A percentile compares a stretch with the other conserved stretches of the same genome.
These are phyloP conservation scores for Penaeus monodon DNA, from an alignment of 2,888 invertebrate species.

Conservation along the genomic window DNA sequence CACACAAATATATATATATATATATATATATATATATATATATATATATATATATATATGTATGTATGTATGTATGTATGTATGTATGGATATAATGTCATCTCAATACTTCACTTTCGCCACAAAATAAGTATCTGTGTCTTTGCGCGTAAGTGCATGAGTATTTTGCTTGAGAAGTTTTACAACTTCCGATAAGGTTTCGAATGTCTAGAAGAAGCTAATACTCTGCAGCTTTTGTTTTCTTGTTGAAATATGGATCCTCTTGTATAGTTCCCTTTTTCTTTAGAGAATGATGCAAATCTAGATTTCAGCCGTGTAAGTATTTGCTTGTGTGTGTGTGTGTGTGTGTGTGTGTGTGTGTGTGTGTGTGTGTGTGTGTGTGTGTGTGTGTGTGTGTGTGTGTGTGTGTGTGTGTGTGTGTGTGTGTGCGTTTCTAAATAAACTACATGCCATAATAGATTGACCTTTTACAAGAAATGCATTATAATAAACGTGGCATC, in stretches of 20 bases:
- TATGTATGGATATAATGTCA: too few species aligned
- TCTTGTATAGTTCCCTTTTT: background rate
- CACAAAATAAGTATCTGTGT: background rate
- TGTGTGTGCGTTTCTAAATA: background rate
- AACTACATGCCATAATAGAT: background rate
- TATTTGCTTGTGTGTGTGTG: background rate
- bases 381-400: background rate
- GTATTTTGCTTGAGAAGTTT: background rate
- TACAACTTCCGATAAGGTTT: too few species aligned
- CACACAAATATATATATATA: slow-evolving; percentile 27
- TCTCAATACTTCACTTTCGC: background rate
- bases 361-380: background rate
- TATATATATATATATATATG: background rate
- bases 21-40: slow-evolving; percentile 15
- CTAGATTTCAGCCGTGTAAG: too few species aligned
- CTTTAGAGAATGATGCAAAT: background rate
- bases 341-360: background rate
- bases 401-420: background rate
- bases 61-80: too few species aligned
- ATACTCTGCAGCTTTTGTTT: too few species aligned
- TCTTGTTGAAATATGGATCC: background rate
- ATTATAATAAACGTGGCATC: background rate
- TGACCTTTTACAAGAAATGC: background rate
- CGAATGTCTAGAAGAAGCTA: too few species aligned
- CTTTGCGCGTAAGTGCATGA: background rate